Conservation (phyloP, 2,888 invertebrate genomes). For the Cataglyphis livida region DNA sequence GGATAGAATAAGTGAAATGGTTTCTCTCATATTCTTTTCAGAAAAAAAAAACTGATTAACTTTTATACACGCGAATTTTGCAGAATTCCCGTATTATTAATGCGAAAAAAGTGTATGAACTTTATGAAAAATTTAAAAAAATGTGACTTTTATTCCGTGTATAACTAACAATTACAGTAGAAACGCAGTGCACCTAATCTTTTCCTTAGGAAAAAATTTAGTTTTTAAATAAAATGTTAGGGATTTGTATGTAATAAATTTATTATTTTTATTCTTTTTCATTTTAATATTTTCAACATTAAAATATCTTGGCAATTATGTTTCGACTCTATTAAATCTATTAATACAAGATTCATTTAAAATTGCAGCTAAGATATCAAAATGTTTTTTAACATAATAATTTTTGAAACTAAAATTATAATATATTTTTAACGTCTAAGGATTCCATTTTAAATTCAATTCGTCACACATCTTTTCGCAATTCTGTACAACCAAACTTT, state of each 20-base stretch:
- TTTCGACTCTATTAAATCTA: background rate
- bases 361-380: background rate
- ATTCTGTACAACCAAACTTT: background rate
- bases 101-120: background rate
- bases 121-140: background rate
- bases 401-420: background rate
- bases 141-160: background rate
- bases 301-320: background rate
- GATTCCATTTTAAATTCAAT: background rate
- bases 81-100: background rate
- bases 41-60: conserved; percentile 22
- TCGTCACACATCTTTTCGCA: background rate
- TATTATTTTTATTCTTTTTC: background rate
- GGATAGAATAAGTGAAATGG: conserved; percentile 2
- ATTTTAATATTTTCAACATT: background rate
- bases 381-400: background rate
- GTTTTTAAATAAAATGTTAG: background rate
- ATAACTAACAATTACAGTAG: background rate
- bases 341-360: background rate
- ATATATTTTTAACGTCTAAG: background rate
- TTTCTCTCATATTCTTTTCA: background rate
- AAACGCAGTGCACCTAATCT: background rate
- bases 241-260: background rate
- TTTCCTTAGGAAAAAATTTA: background rate
- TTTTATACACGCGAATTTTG: background rate